phyloP scores from a whole-genome alignment of 2,113 vertebrate species.

The Gasterosteus nipponicus region DNA sequence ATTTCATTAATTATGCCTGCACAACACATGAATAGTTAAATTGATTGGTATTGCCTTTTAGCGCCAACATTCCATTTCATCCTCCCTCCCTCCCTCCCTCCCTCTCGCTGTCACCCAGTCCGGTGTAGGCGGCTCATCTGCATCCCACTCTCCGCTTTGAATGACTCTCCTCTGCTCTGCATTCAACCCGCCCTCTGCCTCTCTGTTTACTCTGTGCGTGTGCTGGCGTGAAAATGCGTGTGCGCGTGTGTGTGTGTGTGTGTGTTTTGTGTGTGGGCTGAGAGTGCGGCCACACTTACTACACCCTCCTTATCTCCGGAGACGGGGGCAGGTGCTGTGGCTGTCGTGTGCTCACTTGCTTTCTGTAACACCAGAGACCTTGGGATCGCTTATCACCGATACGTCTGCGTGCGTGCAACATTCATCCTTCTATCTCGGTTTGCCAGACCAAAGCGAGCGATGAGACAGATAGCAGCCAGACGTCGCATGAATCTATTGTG shows the following conservation, averaged over 20 bases:
- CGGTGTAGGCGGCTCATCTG: slow-evolving; percentile 73
- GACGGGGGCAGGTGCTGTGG: slow-evolving; percentile 55
- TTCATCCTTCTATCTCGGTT: slow-evolving; percentile 39
- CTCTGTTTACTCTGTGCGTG: slow-evolving; percentile 59
- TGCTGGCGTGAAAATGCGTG: neutral
- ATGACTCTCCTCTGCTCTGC: slow-evolving; percentile 66
- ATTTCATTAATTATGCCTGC: slow-evolving; percentile 46
- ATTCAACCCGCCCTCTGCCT: slow-evolving; percentile 65
- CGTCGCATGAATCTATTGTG: neutral
- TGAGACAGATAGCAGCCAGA: slow-evolving; percentile 35
- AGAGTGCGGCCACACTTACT: slow-evolving; percentile 64
- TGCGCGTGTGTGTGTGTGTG: slow-evolving; percentile 4
- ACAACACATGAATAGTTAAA: slow-evolving; percentile 40
- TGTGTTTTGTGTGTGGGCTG: slow-evolving; percentile 51
- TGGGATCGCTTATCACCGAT: slow-evolving; percentile 30
- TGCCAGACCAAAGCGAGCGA: slow-evolving; percentile 28
- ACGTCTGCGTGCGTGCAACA: neutral
- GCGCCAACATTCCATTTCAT: slow-evolving; percentile 27
- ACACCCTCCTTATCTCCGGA: slow-evolving; percentile 68
- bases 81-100: slow-evolving; percentile 23
- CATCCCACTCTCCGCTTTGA: slow-evolving; percentile 68
- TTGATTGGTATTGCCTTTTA: slow-evolving; percentile 59
- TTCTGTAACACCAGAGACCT: slow-evolving; percentile 41
- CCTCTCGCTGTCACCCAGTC: slow-evolving; percentile 38
- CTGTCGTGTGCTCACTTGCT: slow-evolving; percentile 58